Base-by-base conservation (phyloP, 2,797 vertebrate genomes). In the Clarias fuscus region DNA sequence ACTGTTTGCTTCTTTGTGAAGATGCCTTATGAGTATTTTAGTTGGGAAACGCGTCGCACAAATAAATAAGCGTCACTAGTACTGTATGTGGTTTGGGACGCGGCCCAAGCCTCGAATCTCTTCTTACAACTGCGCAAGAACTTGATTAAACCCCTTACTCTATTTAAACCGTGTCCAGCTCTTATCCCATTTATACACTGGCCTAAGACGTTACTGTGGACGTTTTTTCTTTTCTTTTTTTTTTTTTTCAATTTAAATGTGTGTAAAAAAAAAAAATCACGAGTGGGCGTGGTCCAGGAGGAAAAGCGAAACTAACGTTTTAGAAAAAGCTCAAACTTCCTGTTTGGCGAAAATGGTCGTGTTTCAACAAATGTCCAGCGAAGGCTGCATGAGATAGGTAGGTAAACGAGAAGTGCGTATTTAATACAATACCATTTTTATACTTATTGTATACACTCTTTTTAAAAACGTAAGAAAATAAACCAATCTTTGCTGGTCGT, bases 241-340 rank as follows among this genome's bases (percentile, higher is more conserved):
- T 17, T 70, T 70, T 70, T 33, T 30, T 30, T 30, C 1, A 30
- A 30, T 30, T 30, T 13, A 78, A 59, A 3, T 3, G 22, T 62
- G 5, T 37, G 58, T 56, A 56, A 56, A 80, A n/a, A 22, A 48
- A 80, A n/a, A 48, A 81, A n/a, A 30, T 27, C 37, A 1, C 0
- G 62, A 84, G 76, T 67, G 83, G 83, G 68, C 67, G 56, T 88
- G 70, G 77, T 59, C 64, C n/a, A 68, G 48, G 86, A 83, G 27
- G 83, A 84, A 91, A 90, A 91, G 88, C 86, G 91, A 91, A 91
- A 91, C 85, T 90, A 77, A 56, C 53, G 53, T 56, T 56, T 56
- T 71, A 53, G 20, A 40, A 62, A 78, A 78, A 80, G 76, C 53
- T 48, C 53, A 78, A 88, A 88, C 85, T 91, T 91, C 89, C 88